Evolutionary conservation across 2,888 invertebrate genomes (phyloP).

Genomic region (Agonopterix heracliana): DNA sequence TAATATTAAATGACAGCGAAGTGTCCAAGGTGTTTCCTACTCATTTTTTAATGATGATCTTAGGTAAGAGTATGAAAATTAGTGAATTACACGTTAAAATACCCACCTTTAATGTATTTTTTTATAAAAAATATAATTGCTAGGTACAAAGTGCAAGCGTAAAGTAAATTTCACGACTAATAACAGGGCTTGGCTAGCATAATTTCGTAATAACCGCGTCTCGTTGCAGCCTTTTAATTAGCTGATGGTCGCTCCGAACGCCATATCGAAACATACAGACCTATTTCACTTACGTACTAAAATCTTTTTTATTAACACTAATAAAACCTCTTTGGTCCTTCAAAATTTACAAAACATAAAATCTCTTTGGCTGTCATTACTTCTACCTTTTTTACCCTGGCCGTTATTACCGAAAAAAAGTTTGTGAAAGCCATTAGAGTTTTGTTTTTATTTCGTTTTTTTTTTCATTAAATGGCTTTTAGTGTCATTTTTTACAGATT

Average conservation of each 20-base stretch:
- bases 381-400: too few species aligned
- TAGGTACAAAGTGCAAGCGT: background rate
- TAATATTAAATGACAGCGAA: too few species aligned
- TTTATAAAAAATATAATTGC: background rate
- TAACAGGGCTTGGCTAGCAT: background rate
- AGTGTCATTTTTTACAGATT: too few species aligned
- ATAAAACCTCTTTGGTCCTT: too few species aligned
- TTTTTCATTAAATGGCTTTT: background rate
- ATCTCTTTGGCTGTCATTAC: too few species aligned
- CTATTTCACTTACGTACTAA: too few species aligned
- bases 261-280: background rate
- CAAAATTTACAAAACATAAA: too few species aligned
- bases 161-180: background rate
- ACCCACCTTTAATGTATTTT: background rate
- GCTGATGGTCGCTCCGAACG: background rate
- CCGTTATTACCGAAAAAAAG: background rate
- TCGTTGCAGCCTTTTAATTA: background rate
- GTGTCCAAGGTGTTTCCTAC: too few species aligned
- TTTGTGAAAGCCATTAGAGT: background rate
- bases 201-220: conserved; percentile 1
- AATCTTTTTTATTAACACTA: too few species aligned
- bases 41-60: too few species aligned
- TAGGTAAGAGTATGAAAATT: too few species aligned
- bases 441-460: background rate
- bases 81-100: too few species aligned